A percentile compares a stretch with the other conserved stretches of the same genome.
Evolutionary conservation across 1,140 invertebrate species (phyloP).

Genomic region (Matsumurasca onukii): DNA sequence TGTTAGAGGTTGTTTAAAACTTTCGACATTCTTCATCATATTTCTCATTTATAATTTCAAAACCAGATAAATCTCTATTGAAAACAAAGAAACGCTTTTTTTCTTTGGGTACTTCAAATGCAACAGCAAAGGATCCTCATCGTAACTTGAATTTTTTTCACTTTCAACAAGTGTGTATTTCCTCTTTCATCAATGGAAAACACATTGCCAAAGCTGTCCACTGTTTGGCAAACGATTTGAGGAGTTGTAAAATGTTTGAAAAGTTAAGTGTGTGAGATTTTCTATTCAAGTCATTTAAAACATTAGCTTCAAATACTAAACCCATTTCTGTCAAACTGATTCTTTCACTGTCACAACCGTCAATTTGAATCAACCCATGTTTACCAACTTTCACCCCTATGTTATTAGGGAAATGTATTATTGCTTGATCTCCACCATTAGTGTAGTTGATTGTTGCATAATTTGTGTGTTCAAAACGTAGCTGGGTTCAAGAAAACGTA

Average conservation of each 20-base stretch:
- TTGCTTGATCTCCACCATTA: background rate
- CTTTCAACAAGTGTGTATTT: background rate
- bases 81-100: background rate
- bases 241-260: background rate
- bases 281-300: background rate
- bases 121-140: background rate
- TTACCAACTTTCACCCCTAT: background rate
- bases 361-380: background rate
- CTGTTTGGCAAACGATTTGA: slow-evolving; percentile 2
- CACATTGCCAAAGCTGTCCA: slow-evolving; percentile 3
- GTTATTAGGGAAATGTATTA: background rate
- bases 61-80: background rate
- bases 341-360: background rate
- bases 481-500: background rate
- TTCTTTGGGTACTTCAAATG: background rate
- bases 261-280: background rate
- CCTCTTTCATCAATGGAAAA: background rate
- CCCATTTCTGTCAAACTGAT: background rate
- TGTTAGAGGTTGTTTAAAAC: background rate
- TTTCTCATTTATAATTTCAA: background rate
- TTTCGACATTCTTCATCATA: background rate
- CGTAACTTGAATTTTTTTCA: background rate
- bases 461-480: background rate
- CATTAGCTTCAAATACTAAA: background rate
- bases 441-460: background rate